These are phyloP conservation scores for Protobothrops flavoviridis DNA, from an alignment of 2,113 vertebrate species.

Conservation along the genomic window DNA sequence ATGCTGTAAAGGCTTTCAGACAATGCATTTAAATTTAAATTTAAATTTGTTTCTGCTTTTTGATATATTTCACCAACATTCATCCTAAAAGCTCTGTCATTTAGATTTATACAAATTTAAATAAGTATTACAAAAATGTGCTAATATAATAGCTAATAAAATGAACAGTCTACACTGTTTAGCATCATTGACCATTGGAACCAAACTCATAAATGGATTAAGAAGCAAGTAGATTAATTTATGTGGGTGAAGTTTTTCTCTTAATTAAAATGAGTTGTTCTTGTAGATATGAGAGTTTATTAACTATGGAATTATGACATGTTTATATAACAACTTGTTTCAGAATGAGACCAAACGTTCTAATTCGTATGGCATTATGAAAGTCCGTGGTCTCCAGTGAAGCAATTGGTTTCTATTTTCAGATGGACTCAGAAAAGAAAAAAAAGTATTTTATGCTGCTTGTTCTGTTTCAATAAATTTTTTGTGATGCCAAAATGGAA, in stretches of 20 bases:
- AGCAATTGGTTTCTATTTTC: neutral
- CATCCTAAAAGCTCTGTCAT: neutral
- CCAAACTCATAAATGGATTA: neutral
- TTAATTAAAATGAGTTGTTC: neutral
- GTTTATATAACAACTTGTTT: neutral
- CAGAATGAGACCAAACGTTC: neutral
- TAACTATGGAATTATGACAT: neutral
- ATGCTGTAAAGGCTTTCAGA: neutral
- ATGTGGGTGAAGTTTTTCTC: neutral
- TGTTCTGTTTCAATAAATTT: neutral
- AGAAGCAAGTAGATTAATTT: neutral
- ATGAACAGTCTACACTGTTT: neutral
- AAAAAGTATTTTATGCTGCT: neutral
- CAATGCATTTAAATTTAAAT: neutral
- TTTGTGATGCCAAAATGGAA: neutral
- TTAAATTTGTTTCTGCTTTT: neutral
- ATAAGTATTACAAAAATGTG: neutral
- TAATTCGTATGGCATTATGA: neutral
- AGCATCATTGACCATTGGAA: neutral
- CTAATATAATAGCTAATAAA: neutral
- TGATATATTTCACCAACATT: neutral
- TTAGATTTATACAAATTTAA: neutral
- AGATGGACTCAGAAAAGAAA: neutral
- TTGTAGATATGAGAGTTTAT: neutral
- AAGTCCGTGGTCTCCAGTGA: conserved; percentile 17